Conservation (phyloP, 2,797 vertebrate species). For the Myripristis murdjan region DNA sequence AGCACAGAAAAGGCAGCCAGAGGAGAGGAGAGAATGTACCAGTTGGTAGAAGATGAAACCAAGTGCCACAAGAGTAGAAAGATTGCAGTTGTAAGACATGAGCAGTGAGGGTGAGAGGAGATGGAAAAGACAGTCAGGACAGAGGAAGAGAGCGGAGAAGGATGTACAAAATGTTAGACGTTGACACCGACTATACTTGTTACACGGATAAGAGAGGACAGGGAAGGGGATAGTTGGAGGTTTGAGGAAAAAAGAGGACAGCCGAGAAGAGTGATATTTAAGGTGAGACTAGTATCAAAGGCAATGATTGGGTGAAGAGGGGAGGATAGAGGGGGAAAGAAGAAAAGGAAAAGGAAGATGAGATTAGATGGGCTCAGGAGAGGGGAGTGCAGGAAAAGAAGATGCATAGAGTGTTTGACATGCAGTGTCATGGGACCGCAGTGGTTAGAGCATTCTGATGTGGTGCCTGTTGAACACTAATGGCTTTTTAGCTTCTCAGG, state of each 20-base stretch:
- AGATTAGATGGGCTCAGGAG: conserved; percentile 29
- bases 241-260: conserved; percentile 3
- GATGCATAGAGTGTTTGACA: conserved; percentile 44
- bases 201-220: neutral
- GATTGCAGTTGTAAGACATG: neutral
- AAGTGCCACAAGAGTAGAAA: neutral
- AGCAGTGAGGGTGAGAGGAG: neutral
- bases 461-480: conserved; percentile 67
- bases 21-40: neutral
- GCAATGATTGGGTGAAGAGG: conserved; percentile 35
- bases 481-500: conserved; percentile 49
- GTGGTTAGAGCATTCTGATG: conserved; percentile 50
- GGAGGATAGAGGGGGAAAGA: conserved; percentile 28
- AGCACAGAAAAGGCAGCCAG: neutral
- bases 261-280: conserved; percentile 7
- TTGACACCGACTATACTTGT: neutral
- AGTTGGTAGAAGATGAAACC: neutral
- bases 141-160: neutral
- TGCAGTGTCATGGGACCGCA: conserved; percentile 54
- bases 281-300: conserved; percentile 15
- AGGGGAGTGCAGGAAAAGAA: conserved; percentile 23
- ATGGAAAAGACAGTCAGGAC: neutral
- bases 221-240: neutral
- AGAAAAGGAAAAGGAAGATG: conserved; percentile 29
- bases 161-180: neutral